Conservation (phyloP, 2,888 invertebrate species). For the Deilephila elpenor region DNA sequence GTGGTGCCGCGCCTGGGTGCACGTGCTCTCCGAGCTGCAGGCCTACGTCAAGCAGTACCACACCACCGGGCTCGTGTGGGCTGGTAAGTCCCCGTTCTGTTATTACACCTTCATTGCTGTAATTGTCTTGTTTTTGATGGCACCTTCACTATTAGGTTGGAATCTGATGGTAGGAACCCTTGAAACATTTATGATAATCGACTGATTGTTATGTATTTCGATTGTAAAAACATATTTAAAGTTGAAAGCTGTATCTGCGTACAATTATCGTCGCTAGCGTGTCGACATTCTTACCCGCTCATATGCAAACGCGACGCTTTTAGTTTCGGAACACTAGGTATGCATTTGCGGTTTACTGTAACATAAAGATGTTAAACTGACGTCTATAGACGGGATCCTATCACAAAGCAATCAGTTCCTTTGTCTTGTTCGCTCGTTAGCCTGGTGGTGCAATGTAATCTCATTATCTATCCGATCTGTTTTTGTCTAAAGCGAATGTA, state of each 20-base stretch:
- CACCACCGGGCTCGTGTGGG: slow-evolving; percentile 98
- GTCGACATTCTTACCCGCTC: not conserved
- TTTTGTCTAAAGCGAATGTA: not conserved
- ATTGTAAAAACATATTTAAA: not conserved
- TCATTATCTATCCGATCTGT: not conserved
- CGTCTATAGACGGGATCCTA: not conserved
- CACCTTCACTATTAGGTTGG: not conserved
- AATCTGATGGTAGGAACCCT: not conserved
- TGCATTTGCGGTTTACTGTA: not conserved
- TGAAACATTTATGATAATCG: not conserved
- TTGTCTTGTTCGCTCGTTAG: not conserved
- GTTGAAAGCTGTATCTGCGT: not conserved
- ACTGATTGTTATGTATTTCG: not conserved
- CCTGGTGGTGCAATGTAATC: not conserved
- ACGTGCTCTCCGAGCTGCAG: slow-evolving; percentile 93
- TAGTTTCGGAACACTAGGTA: not conserved
- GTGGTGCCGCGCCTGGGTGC: slow-evolving; percentile 97
- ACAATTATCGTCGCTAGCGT: not conserved
- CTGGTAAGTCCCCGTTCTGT: slow-evolving; percentile 81
- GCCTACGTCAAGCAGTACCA: slow-evolving; percentile 97
- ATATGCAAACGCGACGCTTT: not conserved
- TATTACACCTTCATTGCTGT: not conserved
- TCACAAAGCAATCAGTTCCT: slow-evolving; percentile 6
- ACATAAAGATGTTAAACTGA: not conserved
- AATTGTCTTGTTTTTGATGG: not conserved